A percentile compares a stretch with the other conserved stretches of the same genome.
Conservation (phyloP, 2,888 invertebrate genomes). For the Sisyra nigra region DNA sequence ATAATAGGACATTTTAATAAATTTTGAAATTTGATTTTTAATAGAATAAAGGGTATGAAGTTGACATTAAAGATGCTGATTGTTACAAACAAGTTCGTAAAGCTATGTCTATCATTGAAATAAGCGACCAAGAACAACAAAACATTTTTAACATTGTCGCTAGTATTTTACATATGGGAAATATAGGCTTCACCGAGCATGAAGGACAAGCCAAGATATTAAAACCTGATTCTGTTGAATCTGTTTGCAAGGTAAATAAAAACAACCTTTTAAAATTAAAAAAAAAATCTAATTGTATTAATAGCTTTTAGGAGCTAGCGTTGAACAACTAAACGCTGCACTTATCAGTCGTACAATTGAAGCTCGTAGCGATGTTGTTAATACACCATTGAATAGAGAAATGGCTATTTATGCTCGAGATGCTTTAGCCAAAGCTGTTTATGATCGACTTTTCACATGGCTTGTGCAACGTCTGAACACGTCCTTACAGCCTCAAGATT, state of each 20-base stretch:
- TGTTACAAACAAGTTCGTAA: constrained; percentile 52
- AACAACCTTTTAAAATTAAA: neutral
- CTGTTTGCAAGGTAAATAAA: constrained; percentile 46
- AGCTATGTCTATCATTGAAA: constrained; percentile 66
- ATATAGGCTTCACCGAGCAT: constrained; percentile 62
- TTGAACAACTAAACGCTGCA: constrained; percentile 46
- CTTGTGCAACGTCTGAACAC: constrained; percentile 65
- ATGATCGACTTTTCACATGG: constrained; percentile 84
- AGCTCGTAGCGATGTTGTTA: constrained; percentile 69
- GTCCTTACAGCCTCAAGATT: constrained; percentile 43
- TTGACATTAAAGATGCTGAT: constrained; percentile 41
- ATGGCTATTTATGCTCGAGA: constrained; percentile 76
- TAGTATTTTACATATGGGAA: constrained; percentile 71
- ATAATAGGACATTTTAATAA: too few relatives aligned
- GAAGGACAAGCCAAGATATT: constrained; percentile 54
- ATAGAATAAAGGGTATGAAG: constrained; percentile 29
- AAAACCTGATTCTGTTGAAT: constrained; percentile 43
- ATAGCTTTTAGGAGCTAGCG: constrained; percentile 58
- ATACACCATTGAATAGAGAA: constrained; percentile 63
- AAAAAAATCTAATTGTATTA: constrained; percentile 1
- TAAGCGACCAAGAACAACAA: constrained; percentile 49
- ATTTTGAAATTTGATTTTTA: neutral
- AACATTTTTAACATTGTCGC: constrained; percentile 72
- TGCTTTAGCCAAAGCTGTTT: constrained; percentile 80
- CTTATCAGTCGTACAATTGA: constrained; percentile 76